phyloP scores from a whole-genome alignment of 2,113 vertebrate species.

The Nothoprocta pentlandii region DNA sequence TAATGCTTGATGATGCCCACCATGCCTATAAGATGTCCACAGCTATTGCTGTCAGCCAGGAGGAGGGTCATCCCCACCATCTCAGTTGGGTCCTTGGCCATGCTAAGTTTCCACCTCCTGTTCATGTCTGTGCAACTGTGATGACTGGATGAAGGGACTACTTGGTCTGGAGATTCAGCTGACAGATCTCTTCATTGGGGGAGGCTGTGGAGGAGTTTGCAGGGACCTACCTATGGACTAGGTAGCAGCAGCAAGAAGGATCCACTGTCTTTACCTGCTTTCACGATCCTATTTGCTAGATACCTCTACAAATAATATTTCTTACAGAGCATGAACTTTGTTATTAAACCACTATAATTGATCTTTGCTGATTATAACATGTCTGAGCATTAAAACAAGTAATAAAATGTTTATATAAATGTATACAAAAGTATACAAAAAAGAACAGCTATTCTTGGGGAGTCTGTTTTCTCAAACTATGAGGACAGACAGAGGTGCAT shows the following conservation, averaged over 20 bases:
- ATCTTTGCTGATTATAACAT: not conserved
- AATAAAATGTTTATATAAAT: not conserved
- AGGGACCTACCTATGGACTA: not conserved
- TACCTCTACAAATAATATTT: not conserved
- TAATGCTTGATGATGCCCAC: not conserved
- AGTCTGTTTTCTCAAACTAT: not conserved
- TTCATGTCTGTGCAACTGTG: not conserved
- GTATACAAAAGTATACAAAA: not conserved
- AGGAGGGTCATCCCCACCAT: not conserved
- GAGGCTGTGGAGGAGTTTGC: not conserved
- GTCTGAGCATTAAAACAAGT: not conserved
- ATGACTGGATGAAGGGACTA: not conserved
- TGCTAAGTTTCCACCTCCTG: not conserved
- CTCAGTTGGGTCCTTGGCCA: accelerated
- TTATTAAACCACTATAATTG: not conserved
- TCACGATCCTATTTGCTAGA: not conserved
- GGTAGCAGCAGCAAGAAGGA: not conserved
- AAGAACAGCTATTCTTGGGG: not conserved
- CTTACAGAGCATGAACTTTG: not conserved
- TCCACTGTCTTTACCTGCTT: not conserved
- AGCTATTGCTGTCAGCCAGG: not conserved
- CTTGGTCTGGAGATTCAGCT: not conserved
- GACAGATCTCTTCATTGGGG: accelerated
- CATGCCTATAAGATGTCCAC: not conserved
- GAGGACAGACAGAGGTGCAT: not conserved